phyloP scores from a whole-genome alignment of 2,888 invertebrate genomes.

The Dasypogon diadema region DNA sequence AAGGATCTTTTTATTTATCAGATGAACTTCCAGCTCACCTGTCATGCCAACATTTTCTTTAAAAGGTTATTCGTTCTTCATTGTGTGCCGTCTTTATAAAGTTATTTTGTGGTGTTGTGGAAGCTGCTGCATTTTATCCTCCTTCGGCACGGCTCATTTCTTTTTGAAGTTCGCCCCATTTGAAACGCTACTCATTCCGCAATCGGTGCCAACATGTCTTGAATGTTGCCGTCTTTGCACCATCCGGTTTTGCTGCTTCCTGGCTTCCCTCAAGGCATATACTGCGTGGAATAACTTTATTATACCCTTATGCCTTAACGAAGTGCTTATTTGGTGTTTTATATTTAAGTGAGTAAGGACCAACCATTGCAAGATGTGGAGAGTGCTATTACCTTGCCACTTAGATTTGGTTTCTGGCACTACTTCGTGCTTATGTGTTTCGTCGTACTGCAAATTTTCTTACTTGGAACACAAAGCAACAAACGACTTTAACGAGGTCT shows the following conservation, averaged over 20 bases:
- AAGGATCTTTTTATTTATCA: constrained; percentile 32
- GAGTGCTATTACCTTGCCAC: not conserved
- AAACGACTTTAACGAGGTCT: not conserved
- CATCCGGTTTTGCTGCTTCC: not conserved
- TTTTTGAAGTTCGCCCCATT: constrained; percentile 41
- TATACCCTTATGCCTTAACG: constrained; percentile 42
- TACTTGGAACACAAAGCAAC: not conserved
- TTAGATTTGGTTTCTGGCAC: not conserved
- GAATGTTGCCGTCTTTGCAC: constrained; percentile 13
- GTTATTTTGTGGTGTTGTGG: constrained; percentile 24
- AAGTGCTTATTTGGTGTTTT: constrained; percentile 48
- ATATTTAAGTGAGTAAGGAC: constrained; percentile 27
- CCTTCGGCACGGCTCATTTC: constrained; percentile 45
- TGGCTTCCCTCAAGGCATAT: not conserved
- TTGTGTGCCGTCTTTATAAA: constrained; percentile 4
- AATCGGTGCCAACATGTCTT: constrained; percentile 12
- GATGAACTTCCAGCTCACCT: constrained; percentile 45
- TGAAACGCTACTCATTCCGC: constrained; percentile 19
- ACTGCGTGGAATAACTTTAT: constrained; percentile 33
- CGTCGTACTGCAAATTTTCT: not conserved
- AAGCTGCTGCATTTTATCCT: constrained; percentile 48
- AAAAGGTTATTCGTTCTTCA: constrained; percentile 33
- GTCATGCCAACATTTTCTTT: constrained; percentile 31
- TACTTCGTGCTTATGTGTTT: not conserved
- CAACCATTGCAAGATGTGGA: constrained; percentile 10